Conservation (phyloP, 1,140 invertebrate species). For the Helicoverpa armigera region DNA sequence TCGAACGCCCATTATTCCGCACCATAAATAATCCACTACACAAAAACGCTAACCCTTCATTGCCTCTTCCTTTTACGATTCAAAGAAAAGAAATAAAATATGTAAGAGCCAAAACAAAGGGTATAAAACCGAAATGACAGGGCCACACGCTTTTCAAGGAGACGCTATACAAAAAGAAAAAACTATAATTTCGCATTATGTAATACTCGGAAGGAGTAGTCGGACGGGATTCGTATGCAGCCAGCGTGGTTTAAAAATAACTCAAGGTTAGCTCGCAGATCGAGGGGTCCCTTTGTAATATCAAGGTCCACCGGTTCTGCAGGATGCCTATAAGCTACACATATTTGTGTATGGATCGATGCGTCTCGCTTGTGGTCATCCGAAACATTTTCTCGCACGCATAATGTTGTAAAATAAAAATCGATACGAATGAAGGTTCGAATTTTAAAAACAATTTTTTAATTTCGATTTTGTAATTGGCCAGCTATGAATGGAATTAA, state of each 20-base stretch:
- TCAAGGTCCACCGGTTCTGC: conserved; percentile 84
- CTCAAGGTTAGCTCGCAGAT: conserved; percentile 80
- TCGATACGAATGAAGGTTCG: too few species aligned
- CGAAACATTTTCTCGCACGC: conserved; percentile 37
- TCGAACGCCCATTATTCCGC: conserved; percentile 78
- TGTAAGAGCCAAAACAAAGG: conserved; percentile 83
- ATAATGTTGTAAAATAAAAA: neutral
- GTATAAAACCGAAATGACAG: conserved; percentile 82
- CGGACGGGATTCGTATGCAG: conserved; percentile 81
- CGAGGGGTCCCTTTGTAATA: conserved; percentile 83
- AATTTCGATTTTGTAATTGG: neutral
- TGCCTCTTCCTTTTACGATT: conserved; percentile 86
- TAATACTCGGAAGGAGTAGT: conserved; percentile 84
- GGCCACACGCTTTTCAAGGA: conserved; percentile 83
- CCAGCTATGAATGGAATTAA: conserved; percentile 1
- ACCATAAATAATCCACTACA: conserved; percentile 82
- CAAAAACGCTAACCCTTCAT: conserved; percentile 84
- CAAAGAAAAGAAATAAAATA: conserved; percentile 84
- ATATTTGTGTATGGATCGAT: conserved; percentile 62
- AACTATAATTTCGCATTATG: conserved; percentile 85
- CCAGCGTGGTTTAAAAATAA: conserved; percentile 82
- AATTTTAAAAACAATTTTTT: neutral
- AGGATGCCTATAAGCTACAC: conserved; percentile 73
- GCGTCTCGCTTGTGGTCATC: conserved; percentile 46
- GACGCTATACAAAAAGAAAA: conserved; percentile 73